Conservation (phyloP, 2,888 invertebrate species). For the Cheilosia impressa region DNA sequence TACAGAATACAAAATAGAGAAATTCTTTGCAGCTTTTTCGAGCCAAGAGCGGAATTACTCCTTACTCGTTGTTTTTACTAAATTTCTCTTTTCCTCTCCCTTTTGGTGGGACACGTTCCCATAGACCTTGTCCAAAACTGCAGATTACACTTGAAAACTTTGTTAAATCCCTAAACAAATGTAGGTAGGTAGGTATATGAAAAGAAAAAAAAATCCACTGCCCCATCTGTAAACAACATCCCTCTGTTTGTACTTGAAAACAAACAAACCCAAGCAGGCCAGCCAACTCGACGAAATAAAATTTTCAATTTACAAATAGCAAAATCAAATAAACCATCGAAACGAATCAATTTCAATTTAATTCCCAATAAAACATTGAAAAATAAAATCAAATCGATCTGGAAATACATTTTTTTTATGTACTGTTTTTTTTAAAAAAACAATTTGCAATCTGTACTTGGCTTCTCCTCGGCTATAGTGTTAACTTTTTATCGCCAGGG, state of each 20-base stretch:
- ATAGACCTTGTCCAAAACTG: no score
- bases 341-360: conserved; percentile 65
- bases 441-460: not conserved
- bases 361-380: conserved; percentile 44
- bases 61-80: no score
- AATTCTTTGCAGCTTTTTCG: no score
- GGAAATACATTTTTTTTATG: conserved; percentile 18
- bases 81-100: no score
- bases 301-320: conserved; percentile 52
- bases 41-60: no score
- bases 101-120: no score
- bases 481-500: conserved; percentile 22
- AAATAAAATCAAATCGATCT: conserved; percentile 27
- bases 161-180: no score
- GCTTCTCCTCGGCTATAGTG: conserved; percentile 11
- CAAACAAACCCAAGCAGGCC: not conserved
- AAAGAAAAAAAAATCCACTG: no score
- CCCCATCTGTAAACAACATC: not conserved
- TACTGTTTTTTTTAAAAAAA: not conserved
- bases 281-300: conserved; percentile 1
- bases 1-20: no score
- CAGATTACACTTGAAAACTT: no score
- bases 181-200: no score
- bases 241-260: not conserved
- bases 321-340: conserved; percentile 57